Evolutionary conservation across 2,888 invertebrate genomes (phyloP), one percentile per base, ranked within the genome.

Genomic region (Lapara coniferarum): DNA sequence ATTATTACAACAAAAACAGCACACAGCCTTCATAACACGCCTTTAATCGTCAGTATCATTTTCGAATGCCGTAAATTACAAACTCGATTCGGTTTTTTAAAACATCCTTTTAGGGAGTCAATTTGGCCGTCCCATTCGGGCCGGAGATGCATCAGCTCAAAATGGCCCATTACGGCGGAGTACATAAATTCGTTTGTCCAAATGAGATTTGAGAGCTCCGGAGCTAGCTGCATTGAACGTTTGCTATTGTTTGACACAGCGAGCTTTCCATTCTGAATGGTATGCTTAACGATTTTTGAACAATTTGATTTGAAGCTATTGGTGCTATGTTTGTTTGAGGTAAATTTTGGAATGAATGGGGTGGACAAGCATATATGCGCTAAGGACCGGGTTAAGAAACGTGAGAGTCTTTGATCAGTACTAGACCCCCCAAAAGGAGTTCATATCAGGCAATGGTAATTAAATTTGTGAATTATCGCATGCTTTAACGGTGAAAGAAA

Each of bases 151-250:
- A 79, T 74, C 75, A 73, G 73, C 71, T 76, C 69, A 69, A 74
- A 74, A 76, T 72, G 63, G 63, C 46, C 63, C 73, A 52, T 49
- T 67, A 59, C 70, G 52, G 67, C 44, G 63, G 69, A 71, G 67
- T 66, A 74, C 74, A 78, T 75, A 80, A 78, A 78, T 78, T 78
- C 73, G 71, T 71, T 77, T 71, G 72, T 72, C 72, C 71, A 75
- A 80, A 80, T 77, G 75, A 80, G 77, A 74, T 78, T 70, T 71
- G 77, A 76, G 76, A 73, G 69, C 56, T 49, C 19, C 68, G 30
- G 51, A 57, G 69, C 46, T 46, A 14, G 55, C 51, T 69, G 53
- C 53, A 49, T 51, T 56, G 30, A 68, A 49, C 53, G 44, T 44
- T 67, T 67, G 52, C 56, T 55, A 66, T 53, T 66, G 52, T 52